phyloP scores from a whole-genome alignment of 2,888 invertebrate species.

The Limnephilus auricula region DNA sequence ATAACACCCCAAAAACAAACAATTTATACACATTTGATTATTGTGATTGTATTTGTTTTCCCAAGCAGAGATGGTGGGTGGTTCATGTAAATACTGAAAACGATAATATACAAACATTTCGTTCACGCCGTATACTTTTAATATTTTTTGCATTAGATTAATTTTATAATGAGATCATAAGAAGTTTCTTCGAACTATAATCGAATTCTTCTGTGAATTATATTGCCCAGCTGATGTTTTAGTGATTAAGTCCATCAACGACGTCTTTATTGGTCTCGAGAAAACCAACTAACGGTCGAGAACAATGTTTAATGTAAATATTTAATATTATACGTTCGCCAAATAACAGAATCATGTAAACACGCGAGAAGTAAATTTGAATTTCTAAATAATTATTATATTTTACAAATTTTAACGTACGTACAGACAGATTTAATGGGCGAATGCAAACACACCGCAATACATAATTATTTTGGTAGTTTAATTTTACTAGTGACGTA shows the following conservation, averaged over 20 bases:
- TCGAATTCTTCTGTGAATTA: not conserved
- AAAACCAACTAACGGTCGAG: not conserved
- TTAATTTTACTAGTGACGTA: not conserved
- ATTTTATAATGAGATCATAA: not conserved
- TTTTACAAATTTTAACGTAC: not conserved
- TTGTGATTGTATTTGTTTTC: not conserved
- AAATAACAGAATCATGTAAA: not conserved
- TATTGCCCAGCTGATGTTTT: not conserved
- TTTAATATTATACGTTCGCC: not conserved
- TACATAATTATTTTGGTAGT: not conserved
- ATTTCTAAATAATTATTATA: not conserved
- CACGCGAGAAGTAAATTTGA: not conserved
- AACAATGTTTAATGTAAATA: constrained; percentile 2
- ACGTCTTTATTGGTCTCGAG: not conserved
- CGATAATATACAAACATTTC: not conserved
- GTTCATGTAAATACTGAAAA: not conserved
- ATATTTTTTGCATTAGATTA: not conserved
- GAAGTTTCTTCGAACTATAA: not conserved
- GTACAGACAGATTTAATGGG: not conserved
- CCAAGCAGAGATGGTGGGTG: not conserved
- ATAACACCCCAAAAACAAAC: too few relatives aligned
- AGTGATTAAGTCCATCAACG: not conserved
- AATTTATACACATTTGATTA: not conserved
- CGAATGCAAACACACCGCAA: too few relatives aligned
- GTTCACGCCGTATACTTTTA: not conserved